Conservation (phyloP, 2,888 invertebrate genomes). For the Andrena hattorfiana region DNA sequence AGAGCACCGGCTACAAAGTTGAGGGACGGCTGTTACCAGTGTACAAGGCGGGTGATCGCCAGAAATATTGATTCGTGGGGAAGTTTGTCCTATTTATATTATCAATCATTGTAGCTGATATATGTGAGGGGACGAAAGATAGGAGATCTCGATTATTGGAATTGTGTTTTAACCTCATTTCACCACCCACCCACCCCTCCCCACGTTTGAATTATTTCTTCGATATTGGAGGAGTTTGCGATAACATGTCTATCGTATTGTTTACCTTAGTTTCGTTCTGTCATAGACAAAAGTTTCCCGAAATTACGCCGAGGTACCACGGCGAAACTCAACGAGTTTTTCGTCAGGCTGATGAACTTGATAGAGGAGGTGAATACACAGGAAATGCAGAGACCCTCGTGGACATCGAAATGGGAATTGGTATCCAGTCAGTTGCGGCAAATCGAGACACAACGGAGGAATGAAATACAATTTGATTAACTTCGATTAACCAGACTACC, state of each 20-base stretch:
- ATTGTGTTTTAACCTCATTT: not conserved
- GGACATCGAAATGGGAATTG: slow-evolving; percentile 76
- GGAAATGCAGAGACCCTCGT: slow-evolving; percentile 74
- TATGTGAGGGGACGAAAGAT: not conserved
- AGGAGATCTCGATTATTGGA: not conserved
- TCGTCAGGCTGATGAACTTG: slow-evolving; percentile 76
- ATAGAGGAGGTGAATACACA: slow-evolving; percentile 82
- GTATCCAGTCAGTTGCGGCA: slow-evolving; percentile 67
- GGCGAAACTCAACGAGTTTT: slow-evolving; percentile 80
- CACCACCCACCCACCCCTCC: not conserved
- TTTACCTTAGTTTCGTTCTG: not conserved
- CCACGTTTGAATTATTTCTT: not conserved
- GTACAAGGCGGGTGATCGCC: slow-evolving; percentile 22
- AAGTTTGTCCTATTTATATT: slow-evolving; percentile 60
- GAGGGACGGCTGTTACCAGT: not conserved
- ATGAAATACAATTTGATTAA: slow-evolving; percentile 21
- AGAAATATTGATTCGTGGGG: slow-evolving; percentile 64
- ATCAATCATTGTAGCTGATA: slow-evolving; percentile 16
- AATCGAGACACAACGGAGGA: slow-evolving; percentile 36
- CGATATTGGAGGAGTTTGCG: not conserved
- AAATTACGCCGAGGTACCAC: slow-evolving; percentile 80
- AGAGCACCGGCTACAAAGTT: slow-evolving; percentile 8
- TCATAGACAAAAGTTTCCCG: slow-evolving; percentile 77
- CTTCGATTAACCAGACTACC: not conserved
- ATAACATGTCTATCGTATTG: not conserved